These are phyloP conservation scores for Trichonephila clavipes DNA, from an alignment of 1,140 invertebrate species.

Conservation along the genomic window DNA sequence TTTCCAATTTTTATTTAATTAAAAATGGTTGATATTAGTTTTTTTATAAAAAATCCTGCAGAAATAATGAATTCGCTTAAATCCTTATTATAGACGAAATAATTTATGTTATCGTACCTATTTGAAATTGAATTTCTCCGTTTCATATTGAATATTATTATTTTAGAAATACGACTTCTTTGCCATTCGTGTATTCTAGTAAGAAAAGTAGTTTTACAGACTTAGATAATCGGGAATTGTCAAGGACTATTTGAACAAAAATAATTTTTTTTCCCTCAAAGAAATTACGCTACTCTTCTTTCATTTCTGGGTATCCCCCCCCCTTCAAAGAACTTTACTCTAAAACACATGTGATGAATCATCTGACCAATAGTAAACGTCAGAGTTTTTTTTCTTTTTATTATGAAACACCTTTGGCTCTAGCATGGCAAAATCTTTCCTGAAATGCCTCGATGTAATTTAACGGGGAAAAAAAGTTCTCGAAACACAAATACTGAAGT, in stretches of 20 bases:
- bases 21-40: too few species aligned
- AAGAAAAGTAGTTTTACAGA: not conserved
- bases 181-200: not conserved
- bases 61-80: too few species aligned
- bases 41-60: too few species aligned
- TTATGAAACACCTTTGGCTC: not conserved
- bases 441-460: not conserved
- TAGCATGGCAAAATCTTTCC: not conserved
- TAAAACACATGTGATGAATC: not conserved
- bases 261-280: not conserved
- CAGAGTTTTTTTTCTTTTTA: not conserved
- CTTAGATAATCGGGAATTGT: not conserved
- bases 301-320: too few species aligned
- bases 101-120: too few species aligned
- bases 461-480: not conserved
- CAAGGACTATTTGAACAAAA: not conserved
- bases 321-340: too few species aligned
- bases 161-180: not conserved
- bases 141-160: too few species aligned
- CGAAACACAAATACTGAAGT: not conserved
- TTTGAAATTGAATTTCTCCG: too few species aligned
- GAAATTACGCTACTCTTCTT: not conserved
- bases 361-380: not conserved
- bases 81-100: too few species aligned
- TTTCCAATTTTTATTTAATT: too few species aligned